These are phyloP conservation scores for Hexactinellida sp. DNA, from an alignment of 37 sponge, comb jelly and placozoan genomes.

Conservation along the genomic window DNA sequence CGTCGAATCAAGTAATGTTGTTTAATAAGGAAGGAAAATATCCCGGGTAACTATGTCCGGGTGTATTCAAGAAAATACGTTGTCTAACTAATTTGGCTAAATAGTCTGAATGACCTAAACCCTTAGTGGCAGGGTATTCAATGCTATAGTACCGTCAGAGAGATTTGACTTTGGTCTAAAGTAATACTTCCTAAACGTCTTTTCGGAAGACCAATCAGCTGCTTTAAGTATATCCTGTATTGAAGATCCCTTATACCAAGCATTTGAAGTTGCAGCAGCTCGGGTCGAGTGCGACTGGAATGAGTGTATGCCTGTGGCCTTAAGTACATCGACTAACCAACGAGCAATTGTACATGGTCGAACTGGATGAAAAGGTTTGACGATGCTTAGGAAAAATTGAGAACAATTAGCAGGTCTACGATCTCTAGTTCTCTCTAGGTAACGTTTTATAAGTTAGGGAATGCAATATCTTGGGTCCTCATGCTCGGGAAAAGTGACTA, in stretches of 20 bases:
- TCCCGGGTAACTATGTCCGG: no score
- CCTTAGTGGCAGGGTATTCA: no score
- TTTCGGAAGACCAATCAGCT: neutral
- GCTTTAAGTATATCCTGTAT: neutral
- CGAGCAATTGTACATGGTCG: neutral
- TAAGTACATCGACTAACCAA: neutral
- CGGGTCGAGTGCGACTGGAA: neutral
- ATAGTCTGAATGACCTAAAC: no score
- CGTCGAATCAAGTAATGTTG: no score
- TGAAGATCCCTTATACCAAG: neutral
- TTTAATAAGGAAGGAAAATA: no score
- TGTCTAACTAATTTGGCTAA: no score
- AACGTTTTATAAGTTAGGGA: neutral
- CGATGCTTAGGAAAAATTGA: neutral
- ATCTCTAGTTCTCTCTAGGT: neutral
- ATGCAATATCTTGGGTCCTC: neutral
- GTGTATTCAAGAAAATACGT: no score
- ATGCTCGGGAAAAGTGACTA: neutral
- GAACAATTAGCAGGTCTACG: neutral
- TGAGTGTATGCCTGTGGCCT: neutral
- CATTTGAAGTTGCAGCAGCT: neutral
- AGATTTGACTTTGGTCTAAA: no score
- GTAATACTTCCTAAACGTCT: neutral
- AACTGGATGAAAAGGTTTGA: neutral
- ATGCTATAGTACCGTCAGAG: no score